Base-by-base conservation (phyloP, 2,888 invertebrate genomes). In the Hipparchia semele region DNA sequence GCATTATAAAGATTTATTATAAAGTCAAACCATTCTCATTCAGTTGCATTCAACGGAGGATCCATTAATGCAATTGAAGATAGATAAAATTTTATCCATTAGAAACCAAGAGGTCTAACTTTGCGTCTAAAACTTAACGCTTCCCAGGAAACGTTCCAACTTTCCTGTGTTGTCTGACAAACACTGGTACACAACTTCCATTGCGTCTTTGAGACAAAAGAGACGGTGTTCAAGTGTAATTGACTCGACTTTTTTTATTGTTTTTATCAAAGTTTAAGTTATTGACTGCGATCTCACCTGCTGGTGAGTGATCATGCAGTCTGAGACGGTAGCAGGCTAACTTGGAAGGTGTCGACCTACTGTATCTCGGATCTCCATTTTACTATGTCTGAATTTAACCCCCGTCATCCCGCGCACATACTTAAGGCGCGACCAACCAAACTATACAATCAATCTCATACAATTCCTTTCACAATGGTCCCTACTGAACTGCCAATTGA, bases 71-170 rank as follows among this genome's bases (percentile, higher is more conserved):
- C 39, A 39, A 39, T 5, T 2, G 51, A 64, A 46, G 46, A 49
- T 23, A 46, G 46, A 49, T 23, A 23, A n/a, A 49, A 64, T 64
- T 64, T 64, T 46, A 51, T 64, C 64, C 64, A 64, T 64, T 64
- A 64, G 8, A 51, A 51, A 23, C 51, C 64, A 51, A 51, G 23
- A 6, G 23, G 51, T 51, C 49, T 23, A 64, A 64, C 64, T 64
- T 64, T 64, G 23, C 51, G 51, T 64, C 64, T 64, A 33, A 61
- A 62, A 10, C 64, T 64, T 49, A 23, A 51, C 62, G 62, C 5
- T 62, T 62, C 8, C 7, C 49, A 12, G 13, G 46, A 62, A n/a
- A 56, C n/a, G 46, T 62, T 46, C 13, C 46, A 62, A 62, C 13
- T 62, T 46, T 61, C 6, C n/a, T 13, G n/a, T 13, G 46, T 60